phyloP scores from a whole-genome alignment of 2,113 vertebrate genomes.

The Sterna hirundo region DNA sequence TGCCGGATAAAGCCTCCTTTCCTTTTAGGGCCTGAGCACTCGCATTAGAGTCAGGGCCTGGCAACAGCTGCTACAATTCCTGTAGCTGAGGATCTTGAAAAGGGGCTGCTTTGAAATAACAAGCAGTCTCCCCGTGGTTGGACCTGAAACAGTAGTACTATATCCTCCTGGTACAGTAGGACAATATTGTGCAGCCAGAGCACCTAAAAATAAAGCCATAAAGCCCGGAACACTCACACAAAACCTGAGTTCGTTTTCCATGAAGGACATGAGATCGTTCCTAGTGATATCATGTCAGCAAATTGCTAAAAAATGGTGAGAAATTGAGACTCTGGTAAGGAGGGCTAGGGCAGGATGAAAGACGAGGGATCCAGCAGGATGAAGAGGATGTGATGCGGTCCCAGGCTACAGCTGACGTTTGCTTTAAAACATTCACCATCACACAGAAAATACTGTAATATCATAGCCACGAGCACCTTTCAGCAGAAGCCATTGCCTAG shows the following conservation, averaged over 20 bases:
- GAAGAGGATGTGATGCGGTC: not conserved
- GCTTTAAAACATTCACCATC: not conserved
- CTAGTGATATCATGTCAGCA: not conserved
- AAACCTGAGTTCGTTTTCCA: not conserved
- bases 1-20: not conserved
- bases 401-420: not conserved
- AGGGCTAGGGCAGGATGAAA: not conserved
- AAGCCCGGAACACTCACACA: not conserved
- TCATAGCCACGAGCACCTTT: not conserved
- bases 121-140: not conserved
- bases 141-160: not conserved
- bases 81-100: not conserved
- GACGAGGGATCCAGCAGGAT: not conserved
- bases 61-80: not conserved
- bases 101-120: not conserved
- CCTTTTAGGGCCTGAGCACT: not conserved
- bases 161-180: not conserved
- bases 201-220: not conserved
- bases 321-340: not conserved
- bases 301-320: not conserved
- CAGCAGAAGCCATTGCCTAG: not conserved
- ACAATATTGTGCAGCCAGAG: not conserved
- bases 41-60: not conserved
- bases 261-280: not conserved
- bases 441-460: not conserved